Percentiles rank a stretch among this genome's conserved stretches.
These are phyloP conservation scores for Cheirogaleus major DNA, from an alignment of 2,797 vertebrate species.

Conservation along the genomic window DNA sequence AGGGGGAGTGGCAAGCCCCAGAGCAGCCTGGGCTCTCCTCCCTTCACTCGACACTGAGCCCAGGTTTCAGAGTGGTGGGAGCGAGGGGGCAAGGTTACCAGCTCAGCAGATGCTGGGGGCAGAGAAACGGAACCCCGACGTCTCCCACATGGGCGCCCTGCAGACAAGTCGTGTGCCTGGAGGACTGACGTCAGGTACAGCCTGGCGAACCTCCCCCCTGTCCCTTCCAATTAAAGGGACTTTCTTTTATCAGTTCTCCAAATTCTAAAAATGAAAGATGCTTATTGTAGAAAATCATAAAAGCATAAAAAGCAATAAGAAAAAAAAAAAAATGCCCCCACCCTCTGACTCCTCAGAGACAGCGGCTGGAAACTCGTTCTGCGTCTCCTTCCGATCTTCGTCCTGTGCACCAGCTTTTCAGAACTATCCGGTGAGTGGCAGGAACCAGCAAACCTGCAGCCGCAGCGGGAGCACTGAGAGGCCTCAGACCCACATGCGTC, in stretches of 20 bases:
- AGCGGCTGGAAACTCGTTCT: too few relatives aligned
- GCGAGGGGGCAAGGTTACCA: neutral
- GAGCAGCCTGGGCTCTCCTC: neutral
- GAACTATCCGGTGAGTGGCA: too few relatives aligned
- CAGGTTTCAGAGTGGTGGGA: neutral
- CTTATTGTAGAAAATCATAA: neutral
- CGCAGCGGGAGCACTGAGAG: neutral
- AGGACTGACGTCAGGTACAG: neutral
- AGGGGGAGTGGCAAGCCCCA: neutral
- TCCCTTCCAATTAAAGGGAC: neutral
- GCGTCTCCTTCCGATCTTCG: too few relatives aligned
- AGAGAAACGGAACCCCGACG: neutral
- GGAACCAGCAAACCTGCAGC: neutral
- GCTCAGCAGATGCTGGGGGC: neutral
- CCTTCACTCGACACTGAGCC: neutral
- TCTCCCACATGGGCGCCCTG: neutral
- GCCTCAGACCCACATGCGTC: neutral
- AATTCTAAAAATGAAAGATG: neutral
- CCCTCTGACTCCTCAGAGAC: neutral
- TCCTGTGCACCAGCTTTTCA: neutral
- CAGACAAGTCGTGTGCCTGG: neutral
- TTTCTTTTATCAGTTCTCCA: neutral
- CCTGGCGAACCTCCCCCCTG: neutral
- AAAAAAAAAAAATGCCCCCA: neutral
- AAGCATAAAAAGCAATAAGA: neutral